These are phyloP conservation scores for Stenoptilia bipunctidactyla DNA, from an alignment of 2,888 invertebrate genomes.

Conservation along the genomic window DNA sequence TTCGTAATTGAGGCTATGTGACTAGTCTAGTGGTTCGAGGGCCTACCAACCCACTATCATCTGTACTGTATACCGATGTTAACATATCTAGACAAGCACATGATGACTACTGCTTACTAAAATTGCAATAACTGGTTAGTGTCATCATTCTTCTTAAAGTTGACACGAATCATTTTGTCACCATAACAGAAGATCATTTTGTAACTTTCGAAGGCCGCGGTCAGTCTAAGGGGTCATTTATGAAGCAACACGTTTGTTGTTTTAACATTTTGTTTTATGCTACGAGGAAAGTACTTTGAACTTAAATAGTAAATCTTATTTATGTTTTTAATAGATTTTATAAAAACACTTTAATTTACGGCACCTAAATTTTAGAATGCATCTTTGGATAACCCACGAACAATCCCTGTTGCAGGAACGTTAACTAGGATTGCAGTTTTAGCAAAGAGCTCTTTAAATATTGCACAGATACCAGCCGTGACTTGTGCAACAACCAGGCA, in stretches of 20 bases:
- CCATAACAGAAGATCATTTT: background rate
- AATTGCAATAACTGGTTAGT: background rate
- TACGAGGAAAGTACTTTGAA: too few species aligned
- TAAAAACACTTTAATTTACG: too few species aligned
- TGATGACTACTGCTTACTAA: background rate
- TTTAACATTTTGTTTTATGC: too few species aligned
- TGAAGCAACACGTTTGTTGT: too few species aligned
- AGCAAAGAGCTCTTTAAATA: slow-evolving; percentile 19
- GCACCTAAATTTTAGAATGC: too few species aligned
- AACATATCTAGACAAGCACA: slow-evolving; percentile 11
- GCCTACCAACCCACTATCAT: slow-evolving; percentile 29
- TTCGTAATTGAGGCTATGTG: slow-evolving; percentile 63
- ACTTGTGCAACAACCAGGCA: slow-evolving; percentile 39
- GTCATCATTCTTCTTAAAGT: background rate
- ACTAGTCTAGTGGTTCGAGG: slow-evolving; percentile 40
- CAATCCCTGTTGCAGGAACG: slow-evolving; percentile 22
- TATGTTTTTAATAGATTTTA: too few species aligned
- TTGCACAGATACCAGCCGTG: slow-evolving; percentile 14
- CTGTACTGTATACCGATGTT: slow-evolving; percentile 14
- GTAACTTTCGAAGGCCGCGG: background rate
- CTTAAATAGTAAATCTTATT: too few species aligned
- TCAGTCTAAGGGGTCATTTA: too few species aligned
- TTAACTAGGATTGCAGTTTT: slow-evolving; percentile 32
- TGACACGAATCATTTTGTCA: background rate
- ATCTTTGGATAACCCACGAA: too few species aligned